phyloP scores from a whole-genome alignment of 2,113 vertebrate species.

The Cygnus atratus region DNA sequence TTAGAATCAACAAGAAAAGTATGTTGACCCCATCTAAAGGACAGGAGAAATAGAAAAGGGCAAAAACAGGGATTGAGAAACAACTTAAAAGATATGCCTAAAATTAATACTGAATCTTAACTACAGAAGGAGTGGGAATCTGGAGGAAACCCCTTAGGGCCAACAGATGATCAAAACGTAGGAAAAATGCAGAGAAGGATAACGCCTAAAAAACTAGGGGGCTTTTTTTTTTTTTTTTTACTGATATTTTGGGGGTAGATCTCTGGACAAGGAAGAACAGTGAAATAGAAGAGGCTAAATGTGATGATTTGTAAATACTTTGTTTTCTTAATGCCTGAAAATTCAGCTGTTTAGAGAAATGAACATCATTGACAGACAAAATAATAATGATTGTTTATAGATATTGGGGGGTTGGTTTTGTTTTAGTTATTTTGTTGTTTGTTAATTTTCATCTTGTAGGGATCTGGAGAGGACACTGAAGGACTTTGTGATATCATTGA shows the following conservation, averaged over 20 bases:
- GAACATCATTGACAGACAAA: not conserved
- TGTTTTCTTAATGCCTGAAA: not conserved
- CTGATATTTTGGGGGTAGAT: not conserved
- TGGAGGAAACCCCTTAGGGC: not conserved
- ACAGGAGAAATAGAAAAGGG: not conserved
- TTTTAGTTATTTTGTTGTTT: not conserved
- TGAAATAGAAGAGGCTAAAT: not conserved
- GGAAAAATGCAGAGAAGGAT: not conserved
- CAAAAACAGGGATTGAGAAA: not conserved
- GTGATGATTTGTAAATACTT: not conserved
- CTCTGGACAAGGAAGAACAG: not conserved
- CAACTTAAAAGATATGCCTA: not conserved
- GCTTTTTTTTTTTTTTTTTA: not conserved
- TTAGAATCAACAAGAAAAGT: not conserved
- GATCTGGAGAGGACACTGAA: slow-evolving; percentile 84
- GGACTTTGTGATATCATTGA: slow-evolving; percentile 88
- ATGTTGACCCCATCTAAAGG: not conserved
- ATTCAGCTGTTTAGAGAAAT: not conserved
- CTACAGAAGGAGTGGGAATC: not conserved
- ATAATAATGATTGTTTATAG: not conserved
- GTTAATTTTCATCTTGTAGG: slow-evolving; percentile 49
- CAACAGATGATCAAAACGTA: not conserved
- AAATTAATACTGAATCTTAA: not conserved
- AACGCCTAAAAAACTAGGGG: not conserved
- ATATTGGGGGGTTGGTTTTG: not conserved